A percentile compares a stretch with the other conserved stretches of the same genome.
phyloP scores from a whole-genome alignment of 2,113 vertebrate species.

The Oncorhynchus gorbuscha region DNA sequence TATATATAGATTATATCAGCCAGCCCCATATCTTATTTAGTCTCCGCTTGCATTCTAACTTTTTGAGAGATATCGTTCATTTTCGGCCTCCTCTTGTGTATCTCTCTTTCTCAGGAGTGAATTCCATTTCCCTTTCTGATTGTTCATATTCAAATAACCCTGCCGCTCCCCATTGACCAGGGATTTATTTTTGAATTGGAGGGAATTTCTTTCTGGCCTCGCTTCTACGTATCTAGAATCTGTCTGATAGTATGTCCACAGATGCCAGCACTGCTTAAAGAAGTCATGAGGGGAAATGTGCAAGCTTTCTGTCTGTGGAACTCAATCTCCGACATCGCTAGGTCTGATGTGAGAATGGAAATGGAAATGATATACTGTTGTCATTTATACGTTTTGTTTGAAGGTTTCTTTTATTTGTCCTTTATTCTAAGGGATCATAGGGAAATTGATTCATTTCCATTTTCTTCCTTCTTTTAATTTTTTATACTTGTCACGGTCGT shows the following conservation, averaged over 20 bases:
- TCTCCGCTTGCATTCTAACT: not conserved
- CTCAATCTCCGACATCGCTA: not conserved
- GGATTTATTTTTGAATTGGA: too few relatives aligned
- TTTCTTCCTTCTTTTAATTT: not conserved
- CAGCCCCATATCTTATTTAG: not conserved
- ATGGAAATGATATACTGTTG: not conserved
- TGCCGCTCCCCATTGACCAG: not conserved
- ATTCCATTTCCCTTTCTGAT: not conserved
- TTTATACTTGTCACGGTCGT: not conserved
- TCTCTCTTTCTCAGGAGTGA: not conserved
- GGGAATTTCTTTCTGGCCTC: not conserved
- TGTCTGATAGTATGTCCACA: not conserved
- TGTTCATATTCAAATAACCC: not conserved
- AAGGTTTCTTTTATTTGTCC: not conserved
- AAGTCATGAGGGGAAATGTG: not conserved
- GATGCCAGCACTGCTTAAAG: not conserved
- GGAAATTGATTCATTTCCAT: not conserved
- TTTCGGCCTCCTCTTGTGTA: not conserved
- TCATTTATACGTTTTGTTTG: not conserved
- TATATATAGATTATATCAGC: constrained; percentile 2
- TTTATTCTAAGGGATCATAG: not conserved
- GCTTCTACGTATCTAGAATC: not conserved
- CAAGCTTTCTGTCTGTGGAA: too few relatives aligned
- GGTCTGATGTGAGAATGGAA: not conserved
- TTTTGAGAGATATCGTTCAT: not conserved